phyloP scores from a whole-genome alignment of 2,888 invertebrate genomes.

The Dasypolia templi region DNA sequence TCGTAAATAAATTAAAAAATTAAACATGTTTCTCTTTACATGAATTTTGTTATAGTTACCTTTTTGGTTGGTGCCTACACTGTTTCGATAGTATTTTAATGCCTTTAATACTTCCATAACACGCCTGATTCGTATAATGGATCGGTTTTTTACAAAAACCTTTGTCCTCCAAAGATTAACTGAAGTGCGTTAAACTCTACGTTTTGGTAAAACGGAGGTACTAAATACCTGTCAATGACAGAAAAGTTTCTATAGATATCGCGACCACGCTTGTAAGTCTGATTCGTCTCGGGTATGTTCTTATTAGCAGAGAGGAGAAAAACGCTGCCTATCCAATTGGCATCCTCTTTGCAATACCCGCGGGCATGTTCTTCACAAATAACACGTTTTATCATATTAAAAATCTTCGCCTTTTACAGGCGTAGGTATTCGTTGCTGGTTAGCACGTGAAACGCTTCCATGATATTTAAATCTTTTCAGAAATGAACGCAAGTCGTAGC shows the following conservation, averaged over 20 bases:
- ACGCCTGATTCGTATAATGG: constrained; percentile 1
- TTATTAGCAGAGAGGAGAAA: not conserved
- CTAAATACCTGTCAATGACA: constrained; percentile 9
- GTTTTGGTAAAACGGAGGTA: not conserved
- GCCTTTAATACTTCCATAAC: not conserved
- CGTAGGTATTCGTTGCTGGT: not conserved
- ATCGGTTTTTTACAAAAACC: no score
- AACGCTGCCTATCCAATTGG: no score
- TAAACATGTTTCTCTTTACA: no score
- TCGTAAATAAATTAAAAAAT: no score
- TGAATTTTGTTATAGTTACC: no score
- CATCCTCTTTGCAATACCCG: not conserved
- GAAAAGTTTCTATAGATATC: not conserved
- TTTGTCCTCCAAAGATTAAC: not conserved
- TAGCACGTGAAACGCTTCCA: not conserved
- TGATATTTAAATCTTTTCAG: constrained; percentile 11
- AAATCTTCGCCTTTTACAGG: not conserved
- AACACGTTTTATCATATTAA: not conserved
- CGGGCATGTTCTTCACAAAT: no score
- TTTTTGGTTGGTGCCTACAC: no score
- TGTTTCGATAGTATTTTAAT: no score
- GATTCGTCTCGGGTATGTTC: not conserved
- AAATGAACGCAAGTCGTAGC: not conserved
- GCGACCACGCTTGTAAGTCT: not conserved
- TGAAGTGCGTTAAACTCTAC: not conserved